Evolutionary conservation across 2,113 vertebrate genomes (phyloP).

Genomic region (Mesoclemmys tuberculata): DNA sequence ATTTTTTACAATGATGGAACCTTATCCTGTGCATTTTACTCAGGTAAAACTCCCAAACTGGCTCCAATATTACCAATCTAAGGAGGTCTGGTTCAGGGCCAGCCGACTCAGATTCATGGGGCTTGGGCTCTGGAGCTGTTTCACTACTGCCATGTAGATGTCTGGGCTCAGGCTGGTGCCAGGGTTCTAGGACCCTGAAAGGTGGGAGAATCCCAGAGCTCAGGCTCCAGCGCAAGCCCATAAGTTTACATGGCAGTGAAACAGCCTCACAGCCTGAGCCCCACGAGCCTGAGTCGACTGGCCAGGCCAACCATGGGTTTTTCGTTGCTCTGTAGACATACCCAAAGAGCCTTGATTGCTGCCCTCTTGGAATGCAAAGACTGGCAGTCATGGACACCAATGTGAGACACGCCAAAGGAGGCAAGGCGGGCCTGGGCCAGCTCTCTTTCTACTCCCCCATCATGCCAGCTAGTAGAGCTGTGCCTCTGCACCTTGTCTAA

Average conservation of each 20-base stretch:
- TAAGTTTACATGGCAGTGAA: too few relatives aligned
- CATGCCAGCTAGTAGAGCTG: not conserved
- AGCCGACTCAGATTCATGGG: too few relatives aligned
- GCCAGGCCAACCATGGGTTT: not conserved
- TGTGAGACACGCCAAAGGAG: not conserved
- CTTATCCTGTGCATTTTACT: not conserved
- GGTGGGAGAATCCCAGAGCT: not conserved
- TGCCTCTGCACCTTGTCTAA: not conserved
- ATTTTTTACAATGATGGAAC: constrained; percentile 30
- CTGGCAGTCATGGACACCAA: not conserved
- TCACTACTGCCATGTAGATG: too few relatives aligned
- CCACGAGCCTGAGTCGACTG: too few relatives aligned
- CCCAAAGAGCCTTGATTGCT: not conserved
- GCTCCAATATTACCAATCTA: not conserved
- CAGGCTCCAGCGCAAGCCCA: too few relatives aligned
- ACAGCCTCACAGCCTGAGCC: too few relatives aligned
- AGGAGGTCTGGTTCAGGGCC: not conserved
- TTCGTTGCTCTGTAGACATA: not conserved
- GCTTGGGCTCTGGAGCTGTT: too few relatives aligned
- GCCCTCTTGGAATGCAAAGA: not conserved
- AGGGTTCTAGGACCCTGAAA: not conserved
- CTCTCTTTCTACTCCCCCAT: not conserved
- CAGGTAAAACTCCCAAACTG: not conserved
- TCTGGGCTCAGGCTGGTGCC: too few relatives aligned
- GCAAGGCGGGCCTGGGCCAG: not conserved